Conservation (phyloP, 2,888 invertebrate species). For the Epinotia ramella region DNA sequence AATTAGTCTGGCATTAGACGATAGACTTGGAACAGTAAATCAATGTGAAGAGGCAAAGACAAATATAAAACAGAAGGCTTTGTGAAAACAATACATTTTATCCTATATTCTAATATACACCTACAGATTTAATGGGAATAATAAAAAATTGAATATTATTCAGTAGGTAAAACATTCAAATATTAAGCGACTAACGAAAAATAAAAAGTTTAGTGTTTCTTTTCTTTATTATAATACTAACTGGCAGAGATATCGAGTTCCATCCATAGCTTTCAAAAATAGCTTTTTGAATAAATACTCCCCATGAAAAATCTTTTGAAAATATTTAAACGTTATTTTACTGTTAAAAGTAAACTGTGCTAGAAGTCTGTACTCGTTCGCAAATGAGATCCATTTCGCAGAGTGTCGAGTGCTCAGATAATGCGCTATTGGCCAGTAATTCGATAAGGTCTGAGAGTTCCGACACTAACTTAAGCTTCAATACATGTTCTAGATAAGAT, state of each 20-base stretch:
- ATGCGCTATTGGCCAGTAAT: slow-evolving; percentile 45
- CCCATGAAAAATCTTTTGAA: neutral
- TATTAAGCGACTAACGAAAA: too few species aligned
- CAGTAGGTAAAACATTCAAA: too few species aligned
- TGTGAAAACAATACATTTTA: too few species aligned
- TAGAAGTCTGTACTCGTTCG: slow-evolving; percentile 38
- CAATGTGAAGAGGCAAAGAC: neutral
- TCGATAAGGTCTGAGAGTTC: slow-evolving; percentile 38
- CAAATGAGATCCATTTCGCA: slow-evolving; percentile 56
- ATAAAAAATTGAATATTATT: too few species aligned
- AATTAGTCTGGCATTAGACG: slow-evolving; percentile 53
- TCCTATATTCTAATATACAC: too few species aligned
- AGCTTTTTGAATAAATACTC: neutral
- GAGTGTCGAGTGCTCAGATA: slow-evolving; percentile 51
- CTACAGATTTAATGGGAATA: too few species aligned
- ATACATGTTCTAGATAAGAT: neutral
- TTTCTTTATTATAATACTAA: too few species aligned
- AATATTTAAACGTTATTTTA: neutral
- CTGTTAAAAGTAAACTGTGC: slow-evolving; percentile 7
- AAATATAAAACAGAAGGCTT: too few species aligned
- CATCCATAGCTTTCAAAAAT: too few species aligned
- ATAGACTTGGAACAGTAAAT: slow-evolving; percentile 24
- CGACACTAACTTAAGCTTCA: slow-evolving; percentile 4
- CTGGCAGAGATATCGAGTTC: too few species aligned
- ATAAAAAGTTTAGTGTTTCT: too few species aligned